These are phyloP conservation scores for Phymastichus coffea DNA, from an alignment of 1,140 invertebrate species.

Conservation along the genomic window DNA sequence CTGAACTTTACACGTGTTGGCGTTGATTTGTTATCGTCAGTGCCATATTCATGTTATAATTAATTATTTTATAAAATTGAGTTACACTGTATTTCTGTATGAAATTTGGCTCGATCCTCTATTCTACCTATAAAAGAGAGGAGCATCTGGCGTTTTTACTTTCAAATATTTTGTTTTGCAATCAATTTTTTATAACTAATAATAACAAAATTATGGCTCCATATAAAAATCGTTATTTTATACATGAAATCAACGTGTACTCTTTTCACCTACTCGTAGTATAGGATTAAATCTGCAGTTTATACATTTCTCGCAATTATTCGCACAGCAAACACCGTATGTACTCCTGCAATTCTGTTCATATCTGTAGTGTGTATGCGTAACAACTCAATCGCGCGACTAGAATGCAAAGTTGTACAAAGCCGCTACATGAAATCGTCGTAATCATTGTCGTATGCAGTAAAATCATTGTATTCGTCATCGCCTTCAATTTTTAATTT, in stretches of 20 bases:
- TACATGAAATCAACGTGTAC: neutral
- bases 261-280: neutral
- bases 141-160: neutral
- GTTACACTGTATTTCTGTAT: neutral
- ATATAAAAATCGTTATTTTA: neutral
- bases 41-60: constrained; percentile 22
- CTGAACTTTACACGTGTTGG: neutral
- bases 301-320: constrained; percentile 3
- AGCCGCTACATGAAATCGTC: constrained; percentile 70
- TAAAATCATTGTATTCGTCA: constrained; percentile 57
- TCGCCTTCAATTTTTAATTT: constrained; percentile 75
- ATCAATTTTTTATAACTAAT: constrained; percentile 11
- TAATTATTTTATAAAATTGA: constrained; percentile 19
- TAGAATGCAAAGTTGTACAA: constrained; percentile 45
- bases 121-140: neutral
- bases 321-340: neutral
- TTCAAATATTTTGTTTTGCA: neutral
- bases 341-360: constrained; percentile 21
- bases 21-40: neutral
- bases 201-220: constrained; percentile 14
- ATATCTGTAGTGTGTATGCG: constrained; percentile 34
- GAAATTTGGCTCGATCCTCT: neutral
- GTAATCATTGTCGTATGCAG: constrained; percentile 60
- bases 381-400: constrained; percentile 47
- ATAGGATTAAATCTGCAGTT: constrained; percentile 8